Conservation (phyloP, 2,113 vertebrate species). For the Rhea pennata region DNA sequence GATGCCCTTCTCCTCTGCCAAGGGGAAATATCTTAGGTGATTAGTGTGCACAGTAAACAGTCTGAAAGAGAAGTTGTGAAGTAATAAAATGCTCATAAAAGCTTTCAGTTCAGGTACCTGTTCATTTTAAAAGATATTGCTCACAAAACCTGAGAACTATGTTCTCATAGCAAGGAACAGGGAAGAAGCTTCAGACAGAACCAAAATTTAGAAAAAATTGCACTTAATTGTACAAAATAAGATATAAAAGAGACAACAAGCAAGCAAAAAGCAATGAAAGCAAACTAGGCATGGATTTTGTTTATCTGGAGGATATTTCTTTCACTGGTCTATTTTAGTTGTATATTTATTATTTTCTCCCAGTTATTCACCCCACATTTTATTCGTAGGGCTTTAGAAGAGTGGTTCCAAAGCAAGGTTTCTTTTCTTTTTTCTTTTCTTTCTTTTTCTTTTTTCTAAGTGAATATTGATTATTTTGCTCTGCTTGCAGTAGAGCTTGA, state of each 20-base stretch:
- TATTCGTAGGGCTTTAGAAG: neutral
- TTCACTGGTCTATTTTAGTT: neutral
- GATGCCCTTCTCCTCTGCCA: neutral
- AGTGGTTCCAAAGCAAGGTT: neutral
- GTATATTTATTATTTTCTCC: neutral
- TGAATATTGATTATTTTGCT: constrained; percentile 64
- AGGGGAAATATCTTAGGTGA: neutral
- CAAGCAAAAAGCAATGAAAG: neutral
- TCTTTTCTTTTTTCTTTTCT: neutral
- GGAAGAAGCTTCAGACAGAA: neutral
- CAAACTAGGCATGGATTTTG: neutral
- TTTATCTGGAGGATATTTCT: neutral
- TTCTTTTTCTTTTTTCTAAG: neutral
- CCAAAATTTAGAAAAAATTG: neutral
- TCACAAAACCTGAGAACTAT: neutral
- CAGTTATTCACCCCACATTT: neutral
- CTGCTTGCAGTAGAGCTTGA: constrained; percentile 58
- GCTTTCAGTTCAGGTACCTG: neutral
- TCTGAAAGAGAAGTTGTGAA: neutral
- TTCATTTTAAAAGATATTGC: neutral
- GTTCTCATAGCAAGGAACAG: neutral
- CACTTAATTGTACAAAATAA: neutral
- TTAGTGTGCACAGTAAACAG: neutral
- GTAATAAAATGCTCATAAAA: neutral
- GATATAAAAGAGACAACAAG: neutral